Conservation (phyloP, 2,113 vertebrate species). For the Euleptes europaea region DNA sequence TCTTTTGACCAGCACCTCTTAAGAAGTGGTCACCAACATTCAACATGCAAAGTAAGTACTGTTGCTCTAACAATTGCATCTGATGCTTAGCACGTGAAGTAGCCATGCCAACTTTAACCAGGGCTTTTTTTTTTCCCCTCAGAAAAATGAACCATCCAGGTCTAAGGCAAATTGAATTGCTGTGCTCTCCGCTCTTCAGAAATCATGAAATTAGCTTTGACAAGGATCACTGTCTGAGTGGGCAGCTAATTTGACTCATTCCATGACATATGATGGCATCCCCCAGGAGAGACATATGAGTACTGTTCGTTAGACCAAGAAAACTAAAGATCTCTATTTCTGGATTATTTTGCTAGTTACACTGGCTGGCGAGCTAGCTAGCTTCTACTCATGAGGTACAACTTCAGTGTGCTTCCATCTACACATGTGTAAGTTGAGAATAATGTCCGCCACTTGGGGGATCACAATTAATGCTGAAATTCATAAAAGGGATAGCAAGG, state of each 20-base stretch:
- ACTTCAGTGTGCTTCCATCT: rapidly evolving
- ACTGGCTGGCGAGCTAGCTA: background rate
- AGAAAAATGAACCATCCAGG: background rate
- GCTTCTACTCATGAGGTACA: background rate
- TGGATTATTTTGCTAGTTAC: background rate
- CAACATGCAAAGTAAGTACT: background rate
- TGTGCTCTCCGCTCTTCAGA: background rate
- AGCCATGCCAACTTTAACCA: background rate
- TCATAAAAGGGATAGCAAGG: background rate
- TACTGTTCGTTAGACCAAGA: rapidly evolving
- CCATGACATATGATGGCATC: background rate
- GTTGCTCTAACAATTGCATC: background rate
- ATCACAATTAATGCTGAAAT: background rate
- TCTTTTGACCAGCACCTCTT: background rate
- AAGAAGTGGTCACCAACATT: background rate
- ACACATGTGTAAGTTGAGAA: background rate
- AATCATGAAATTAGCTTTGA: background rate
- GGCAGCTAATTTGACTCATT: background rate
- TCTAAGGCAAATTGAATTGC: background rate
- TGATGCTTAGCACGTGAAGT: background rate
- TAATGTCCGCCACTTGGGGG: background rate
- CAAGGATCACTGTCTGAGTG: background rate
- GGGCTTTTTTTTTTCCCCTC: too few species aligned
- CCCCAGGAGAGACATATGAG: background rate
- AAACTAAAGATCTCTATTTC: background rate